Base-by-base conservation (phyloP, 2,888 invertebrate genomes). In the Mechanitis mazaeus region DNA sequence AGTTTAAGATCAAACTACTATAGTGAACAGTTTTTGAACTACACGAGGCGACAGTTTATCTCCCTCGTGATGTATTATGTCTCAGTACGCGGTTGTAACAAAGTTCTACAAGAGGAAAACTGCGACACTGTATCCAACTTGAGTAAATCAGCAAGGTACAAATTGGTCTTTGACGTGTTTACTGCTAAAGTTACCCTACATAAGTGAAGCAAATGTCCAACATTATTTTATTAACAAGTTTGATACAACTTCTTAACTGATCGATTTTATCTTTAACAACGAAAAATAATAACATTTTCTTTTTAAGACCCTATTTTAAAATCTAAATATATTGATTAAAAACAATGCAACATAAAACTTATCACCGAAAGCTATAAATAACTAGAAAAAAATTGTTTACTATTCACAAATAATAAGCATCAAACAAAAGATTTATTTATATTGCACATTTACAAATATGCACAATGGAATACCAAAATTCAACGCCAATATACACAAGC, bases 161-260 rank as follows among this genome's bases (percentile, higher is more conserved):
- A 63, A 63, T 65, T 56, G 64, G 56, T 53, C 42, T 56, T 59
- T 63, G 64, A 63, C 63, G 60, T 63, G 64, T 63, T 61, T 55
- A 46, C 53, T 42, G 42, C 45, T 45, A 58, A 64, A 56, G 60
- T 65, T 65, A 42, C 9, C 42, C 42, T 6, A 2, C 38, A 2
- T 38, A 38, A 38, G 42, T 42, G 2, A 2, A 42, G 42, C 6
- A 9, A 42, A 42, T 42, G 9, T 42, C 42, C 7, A 42, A 6
- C 9, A 42, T 42, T 42, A 42, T 42, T 42, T 42, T 42, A 9
- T 42, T 42, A 9, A 2, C 6, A 42, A 42, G 42, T 42, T 42
- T 5, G 9, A 2, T 35, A 3, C 3, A 9, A 42, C 7, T 42
- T 6, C 9, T 42, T 42, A 42, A 42, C 9, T 9, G 35, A 9